Evolutionary conservation across 23 tunicate genomes (phyloP), one percentile per base, ranked within the genome.

Genomic region (Clavelina lepadiformis): DNA sequence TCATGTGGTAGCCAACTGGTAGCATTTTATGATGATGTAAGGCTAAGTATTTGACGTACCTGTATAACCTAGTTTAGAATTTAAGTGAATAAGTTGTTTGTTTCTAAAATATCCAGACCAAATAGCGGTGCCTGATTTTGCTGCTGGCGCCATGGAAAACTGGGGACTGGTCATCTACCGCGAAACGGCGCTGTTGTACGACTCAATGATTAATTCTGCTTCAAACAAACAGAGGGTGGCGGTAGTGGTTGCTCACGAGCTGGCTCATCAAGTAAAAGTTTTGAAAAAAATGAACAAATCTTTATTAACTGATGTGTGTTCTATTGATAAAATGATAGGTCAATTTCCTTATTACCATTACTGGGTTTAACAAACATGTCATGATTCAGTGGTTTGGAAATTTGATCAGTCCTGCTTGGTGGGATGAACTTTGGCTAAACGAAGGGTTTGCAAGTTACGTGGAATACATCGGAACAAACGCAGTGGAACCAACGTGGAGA

Each of bases 391-490:
- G 96, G 96, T 87, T 87, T 46, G 96, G 96, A 0, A 87, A 87
- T 62, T 53, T 87, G 71, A 76, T 87, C 1, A 87, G 74, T 38
- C 75, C 81, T n/a, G 45, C 47, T 11, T 87, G 96, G 96, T 87
- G 96, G 96, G 87, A 79, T 58, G 86, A 87, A 34, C 51, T 87
- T 5, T 87, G 96, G 96, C 65, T 87, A 55, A 87, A 87, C 38
- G 96, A 87, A 61, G 96, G 96, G 36, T 87, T 87, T 38, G 96
- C 96, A 5, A 63, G 74, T 3, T 87, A 87, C 60, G 45, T 78
- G 41, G 86, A 85, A 50, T 87, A 80, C 36, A 78, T 80, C 4
- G 96, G 87, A 56, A 59, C 59, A 2, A 56, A 66, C 28, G 44
- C 53, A 25, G 96, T 87, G 3, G 69, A 79, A 50, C 88, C 88